Evolutionary conservation across 2,888 invertebrate genomes (phyloP), one percentile per base, ranked within the genome.

Genomic region (Diloba caeruleocephala): DNA sequence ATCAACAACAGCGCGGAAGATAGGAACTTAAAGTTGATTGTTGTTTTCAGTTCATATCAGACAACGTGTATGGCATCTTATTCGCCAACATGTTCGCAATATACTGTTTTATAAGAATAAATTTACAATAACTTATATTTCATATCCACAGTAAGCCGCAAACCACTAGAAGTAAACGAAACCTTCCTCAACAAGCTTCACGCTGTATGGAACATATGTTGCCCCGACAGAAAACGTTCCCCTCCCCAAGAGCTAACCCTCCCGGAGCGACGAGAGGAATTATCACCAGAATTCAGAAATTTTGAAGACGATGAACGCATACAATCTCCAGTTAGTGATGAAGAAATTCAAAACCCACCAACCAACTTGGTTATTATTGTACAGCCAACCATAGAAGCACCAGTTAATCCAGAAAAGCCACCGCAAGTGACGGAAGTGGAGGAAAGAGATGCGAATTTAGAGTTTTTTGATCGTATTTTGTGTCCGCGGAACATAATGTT

Each of bases 401-500:
- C 42, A 7, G 32, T n/a, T n/a, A n/a, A n/a, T n/a, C n/a, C n/a
- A n/a, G n/a, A n/a, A n/a, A n/a, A n/a, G n/a, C n/a, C n/a, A n/a
- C n/a, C n/a, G n/a, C n/a, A n/a, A 36, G 39, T 3, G 36, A 14
- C 39, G 5, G 46, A 41, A 17, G 19, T 14, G n/a, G 60, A 60
- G 14, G 55, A 64, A n/a, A 61, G 55, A 36, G 69, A 48, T 37
- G 63, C 53, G 2, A 57, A 39, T 8, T 48, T 87, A 1, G 84
- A 85, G 49, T 86, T 83, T 49, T 93, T 93, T 41, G 83, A 88
- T n/a, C 74, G 90, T 0, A 76, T 93, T 0, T 55, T 93, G 9
- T 90, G 92, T 56, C 85, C 91, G 0, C 75, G 93, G 8, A 93
- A 93, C 46, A 82, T 93, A 14, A 79, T 87, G 50, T 34, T 93